Conservation (phyloP, 2,797 vertebrate genomes). For the Protonibea diacanthus region DNA sequence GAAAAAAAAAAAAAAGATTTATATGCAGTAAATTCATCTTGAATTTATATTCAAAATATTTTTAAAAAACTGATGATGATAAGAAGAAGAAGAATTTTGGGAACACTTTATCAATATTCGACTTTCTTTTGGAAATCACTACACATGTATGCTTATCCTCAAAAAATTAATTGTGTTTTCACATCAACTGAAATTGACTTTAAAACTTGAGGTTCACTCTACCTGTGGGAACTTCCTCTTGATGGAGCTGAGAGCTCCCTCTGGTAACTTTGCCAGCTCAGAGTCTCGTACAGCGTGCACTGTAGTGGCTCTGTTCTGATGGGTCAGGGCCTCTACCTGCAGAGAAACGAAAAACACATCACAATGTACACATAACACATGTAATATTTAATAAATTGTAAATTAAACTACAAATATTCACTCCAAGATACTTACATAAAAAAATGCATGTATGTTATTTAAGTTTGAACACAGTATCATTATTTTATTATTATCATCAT, state of each 20-base stretch:
- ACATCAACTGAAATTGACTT: neutral
- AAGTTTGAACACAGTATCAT: neutral
- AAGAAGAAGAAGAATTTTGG: neutral
- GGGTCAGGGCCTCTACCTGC: constrained; percentile 95
- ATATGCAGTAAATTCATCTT: neutral
- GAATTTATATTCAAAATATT: no score
- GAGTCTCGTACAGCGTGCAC: constrained; percentile 96
- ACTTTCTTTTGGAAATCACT: neutral
- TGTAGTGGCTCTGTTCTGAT: constrained; percentile 93
- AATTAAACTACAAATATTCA: neutral
- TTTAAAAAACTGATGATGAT: no score
- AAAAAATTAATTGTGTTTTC: neutral
- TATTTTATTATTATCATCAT: no score
- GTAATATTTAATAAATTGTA: no score
- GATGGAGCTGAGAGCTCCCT: constrained; percentile 94
- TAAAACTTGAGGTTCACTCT: neutral
- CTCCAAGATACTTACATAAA: neutral
- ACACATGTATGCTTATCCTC: neutral
- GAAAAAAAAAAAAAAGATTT: no score
- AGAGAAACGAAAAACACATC: neutral
- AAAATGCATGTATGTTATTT: neutral
- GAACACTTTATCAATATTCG: neutral
- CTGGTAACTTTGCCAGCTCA: constrained; percentile 95
- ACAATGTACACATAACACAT: no score
- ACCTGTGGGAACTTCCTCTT: constrained; percentile 97